phyloP scores from a whole-genome alignment of 2,113 vertebrate species.

The Symphodus melops region DNA sequence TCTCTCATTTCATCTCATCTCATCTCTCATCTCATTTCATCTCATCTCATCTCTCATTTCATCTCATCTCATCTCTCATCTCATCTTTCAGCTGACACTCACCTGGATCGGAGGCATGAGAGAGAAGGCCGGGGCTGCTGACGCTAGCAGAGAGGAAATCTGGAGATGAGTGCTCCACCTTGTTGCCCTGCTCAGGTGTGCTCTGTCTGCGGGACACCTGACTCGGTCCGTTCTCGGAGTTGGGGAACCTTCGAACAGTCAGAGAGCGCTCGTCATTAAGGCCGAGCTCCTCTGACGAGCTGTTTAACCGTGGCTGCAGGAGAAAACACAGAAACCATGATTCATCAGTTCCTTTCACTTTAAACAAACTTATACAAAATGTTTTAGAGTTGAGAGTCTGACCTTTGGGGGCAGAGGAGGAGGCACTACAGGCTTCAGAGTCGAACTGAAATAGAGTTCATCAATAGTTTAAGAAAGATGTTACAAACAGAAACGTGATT shows the following conservation, averaged over 20 bases:
- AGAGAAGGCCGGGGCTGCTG: slow-evolving; percentile 87
- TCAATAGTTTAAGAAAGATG: background rate
- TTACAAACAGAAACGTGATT: background rate
- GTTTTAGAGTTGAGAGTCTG: slow-evolving; percentile 29
- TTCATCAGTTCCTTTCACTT: background rate
- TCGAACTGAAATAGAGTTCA: slow-evolving; percentile 85
- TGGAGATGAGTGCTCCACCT: slow-evolving; percentile 77
- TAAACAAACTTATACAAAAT: background rate
- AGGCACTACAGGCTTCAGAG: slow-evolving; percentile 89
- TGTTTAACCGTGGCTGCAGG: slow-evolving; percentile 88
- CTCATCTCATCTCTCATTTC: no score
- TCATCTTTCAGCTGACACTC: slow-evolving; percentile 5
- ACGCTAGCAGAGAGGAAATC: slow-evolving; percentile 87
- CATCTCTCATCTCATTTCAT: no score
- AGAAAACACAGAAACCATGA: background rate
- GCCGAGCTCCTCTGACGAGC: slow-evolving; percentile 87
- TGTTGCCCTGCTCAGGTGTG: slow-evolving; percentile 87
- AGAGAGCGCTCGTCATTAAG: slow-evolving; percentile 87
- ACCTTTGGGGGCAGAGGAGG: slow-evolving; percentile 97
- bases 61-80: no score
- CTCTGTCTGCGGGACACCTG: slow-evolving; percentile 87
- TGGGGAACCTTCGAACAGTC: slow-evolving; percentile 90
- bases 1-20: no score
- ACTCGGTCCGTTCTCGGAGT: slow-evolving; percentile 83
- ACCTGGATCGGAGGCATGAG: slow-evolving; percentile 79